phyloP scores from a whole-genome alignment of 2,113 vertebrate genomes.

The Lepus americanus region DNA sequence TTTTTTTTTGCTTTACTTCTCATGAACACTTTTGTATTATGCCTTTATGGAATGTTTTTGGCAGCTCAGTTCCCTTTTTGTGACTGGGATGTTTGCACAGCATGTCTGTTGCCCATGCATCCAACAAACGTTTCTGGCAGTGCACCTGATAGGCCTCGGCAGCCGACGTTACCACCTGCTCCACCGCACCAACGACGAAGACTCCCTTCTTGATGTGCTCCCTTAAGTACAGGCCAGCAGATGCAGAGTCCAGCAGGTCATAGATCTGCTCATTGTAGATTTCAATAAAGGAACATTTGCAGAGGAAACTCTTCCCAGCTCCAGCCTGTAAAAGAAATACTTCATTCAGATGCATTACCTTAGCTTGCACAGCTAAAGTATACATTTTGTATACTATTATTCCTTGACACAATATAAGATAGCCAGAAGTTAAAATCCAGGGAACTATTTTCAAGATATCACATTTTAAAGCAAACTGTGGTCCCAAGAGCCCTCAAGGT shows the following conservation, averaged over 20 bases:
- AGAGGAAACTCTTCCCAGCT: constrained; percentile 94
- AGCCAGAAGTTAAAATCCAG: not conserved
- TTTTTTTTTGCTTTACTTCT: constrained; percentile 1
- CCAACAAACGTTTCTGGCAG: not conserved
- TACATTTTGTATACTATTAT: not conserved
- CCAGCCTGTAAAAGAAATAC: constrained; percentile 89
- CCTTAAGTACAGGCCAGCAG: constrained; percentile 93
- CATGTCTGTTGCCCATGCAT: not conserved
- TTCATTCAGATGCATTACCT: not conserved
- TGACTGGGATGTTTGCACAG: not conserved
- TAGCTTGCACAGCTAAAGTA: not conserved
- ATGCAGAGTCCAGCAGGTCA: constrained; percentile 96
- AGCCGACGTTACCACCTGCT: constrained; percentile 94
- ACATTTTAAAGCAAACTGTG: not conserved
- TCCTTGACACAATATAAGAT: not conserved
- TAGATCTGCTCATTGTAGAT: constrained; percentile 99
- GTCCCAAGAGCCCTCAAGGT: not conserved
- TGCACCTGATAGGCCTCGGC: constrained; percentile 96
- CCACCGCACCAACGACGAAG: constrained; percentile 96
- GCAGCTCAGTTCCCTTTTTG: not conserved
- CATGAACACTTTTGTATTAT: not conserved
- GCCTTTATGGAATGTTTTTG: constrained; percentile 31
- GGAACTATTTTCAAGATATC: not conserved
- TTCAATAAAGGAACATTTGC: constrained; percentile 98
- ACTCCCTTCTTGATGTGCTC: constrained; percentile 99